Conservation (phyloP, 1,140 invertebrate species). For the Lepidurus apus region DNA sequence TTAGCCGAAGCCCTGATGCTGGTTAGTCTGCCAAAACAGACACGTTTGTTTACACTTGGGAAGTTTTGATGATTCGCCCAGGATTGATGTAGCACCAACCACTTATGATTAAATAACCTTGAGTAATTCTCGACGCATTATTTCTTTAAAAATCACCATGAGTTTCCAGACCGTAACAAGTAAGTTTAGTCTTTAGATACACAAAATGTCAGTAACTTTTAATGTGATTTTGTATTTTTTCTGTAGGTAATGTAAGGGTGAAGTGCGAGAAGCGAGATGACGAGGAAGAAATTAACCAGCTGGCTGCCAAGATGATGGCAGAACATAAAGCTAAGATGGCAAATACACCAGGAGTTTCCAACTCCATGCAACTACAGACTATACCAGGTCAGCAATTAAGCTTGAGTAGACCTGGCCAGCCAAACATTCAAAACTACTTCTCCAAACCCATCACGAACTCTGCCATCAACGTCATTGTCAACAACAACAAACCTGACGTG, state of each 20-base stretch:
- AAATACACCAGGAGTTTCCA: slow-evolving; percentile 41
- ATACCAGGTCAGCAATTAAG: slow-evolving; percentile 18
- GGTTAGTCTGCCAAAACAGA: background rate
- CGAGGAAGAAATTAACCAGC: slow-evolving; percentile 75
- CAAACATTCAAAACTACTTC: slow-evolving; percentile 57
- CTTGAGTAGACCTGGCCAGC: slow-evolving; percentile 42
- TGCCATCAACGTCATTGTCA: slow-evolving; percentile 1
- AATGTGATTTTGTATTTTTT: background rate
- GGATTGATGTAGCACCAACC: background rate
- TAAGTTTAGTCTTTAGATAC: background rate
- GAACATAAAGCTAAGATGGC: slow-evolving; percentile 65
- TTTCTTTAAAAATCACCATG: slow-evolving; percentile 20
- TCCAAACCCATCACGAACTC: slow-evolving; percentile 37
- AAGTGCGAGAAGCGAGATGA: slow-evolving; percentile 65
- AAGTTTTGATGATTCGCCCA: background rate
- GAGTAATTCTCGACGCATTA: background rate
- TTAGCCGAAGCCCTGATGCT: background rate
- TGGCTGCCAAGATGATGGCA: slow-evolving; percentile 79
- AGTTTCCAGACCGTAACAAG: slow-evolving; percentile 23
- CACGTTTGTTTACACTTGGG: slow-evolving; percentile 21
- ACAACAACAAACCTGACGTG: background rate
- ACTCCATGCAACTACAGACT: slow-evolving; percentile 42
- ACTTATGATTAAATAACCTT: background rate
- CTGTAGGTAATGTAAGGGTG: slow-evolving; percentile 45
- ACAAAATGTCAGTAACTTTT: background rate